phyloP scores from a whole-genome alignment of 2,797 vertebrate genomes.

The Melanotaenia maccullochi region DNA sequence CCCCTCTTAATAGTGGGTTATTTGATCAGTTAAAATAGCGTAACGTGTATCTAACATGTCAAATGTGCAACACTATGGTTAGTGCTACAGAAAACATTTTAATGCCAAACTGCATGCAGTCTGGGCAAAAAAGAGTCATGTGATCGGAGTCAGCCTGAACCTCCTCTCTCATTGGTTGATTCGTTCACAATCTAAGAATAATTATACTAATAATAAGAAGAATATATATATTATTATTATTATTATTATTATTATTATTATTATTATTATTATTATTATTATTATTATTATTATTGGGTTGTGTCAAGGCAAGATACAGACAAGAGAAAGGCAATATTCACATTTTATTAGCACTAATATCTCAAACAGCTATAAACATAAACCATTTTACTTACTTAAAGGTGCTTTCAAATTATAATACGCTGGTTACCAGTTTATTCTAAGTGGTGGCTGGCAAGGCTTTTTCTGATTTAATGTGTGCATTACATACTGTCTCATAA shows the following conservation, averaged over 20 bases:
- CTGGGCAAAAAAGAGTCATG: slow-evolving; percentile 74
- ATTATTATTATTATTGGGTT: neutral
- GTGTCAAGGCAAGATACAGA: neutral
- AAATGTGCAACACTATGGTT: slow-evolving; percentile 63
- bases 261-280: neutral
- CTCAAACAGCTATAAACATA: neutral
- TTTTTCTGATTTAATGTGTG: neutral
- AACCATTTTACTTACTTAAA: neutral
- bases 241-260: neutral
- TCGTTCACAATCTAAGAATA: slow-evolving; percentile 14
- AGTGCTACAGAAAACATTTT: slow-evolving; percentile 78
- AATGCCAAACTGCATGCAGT: slow-evolving; percentile 79
- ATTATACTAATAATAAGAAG: slow-evolving; percentile 3
- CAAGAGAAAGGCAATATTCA: neutral
- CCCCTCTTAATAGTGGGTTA: slow-evolving; percentile 8
- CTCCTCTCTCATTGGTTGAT: slow-evolving; percentile 60
- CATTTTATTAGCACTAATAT: neutral
- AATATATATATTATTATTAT: neutral
- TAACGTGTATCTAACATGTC: slow-evolving; percentile 46
- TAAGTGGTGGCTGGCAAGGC: neutral
- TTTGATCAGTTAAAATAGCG: slow-evolving; percentile 25
- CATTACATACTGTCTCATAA: neutral
- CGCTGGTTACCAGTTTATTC: neutral
- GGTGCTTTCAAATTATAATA: neutral
- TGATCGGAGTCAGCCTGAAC: slow-evolving; percentile 66